Base-by-base conservation (phyloP, 2,797 vertebrate genomes). In the Clarias pachynema region DNA sequence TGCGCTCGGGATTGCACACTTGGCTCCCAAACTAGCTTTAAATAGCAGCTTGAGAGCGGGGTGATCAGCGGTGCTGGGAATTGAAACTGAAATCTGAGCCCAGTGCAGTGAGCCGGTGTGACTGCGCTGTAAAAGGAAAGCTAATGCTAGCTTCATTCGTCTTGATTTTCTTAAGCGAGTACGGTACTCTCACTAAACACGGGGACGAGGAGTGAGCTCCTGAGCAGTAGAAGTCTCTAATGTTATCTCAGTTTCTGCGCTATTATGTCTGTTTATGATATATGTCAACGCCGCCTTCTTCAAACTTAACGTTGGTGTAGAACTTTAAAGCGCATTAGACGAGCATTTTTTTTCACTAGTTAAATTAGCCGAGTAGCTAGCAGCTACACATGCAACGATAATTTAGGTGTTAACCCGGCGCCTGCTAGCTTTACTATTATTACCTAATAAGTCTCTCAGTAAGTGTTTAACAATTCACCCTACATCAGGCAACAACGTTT, bases 11-110 rank as follows among this genome's bases (percentile, higher is more conserved):
- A 31, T 75, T 57, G 18, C 16, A 2, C 53, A 18, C 15, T 57
- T 5, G 16, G 16, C 18, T 57, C 22, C 8, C 5, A 31, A 59
- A 31, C 18, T 57, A 57, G 8, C 53, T 81, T 68, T 53, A 81
- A 79, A 84, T 79, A 79, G 75, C 77, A 86, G 80, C 59, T 26
- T n/a, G 20, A 68, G 59, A 34, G 84, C 26, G 24, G 59, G 14
- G 29, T 73, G 5, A 31, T 77, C 82, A 5, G 12, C 49, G 15
- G 22, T 16, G n/a, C 49, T 20, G 26, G 74, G 84, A 90, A 90
- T 6, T 75, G 90, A 91, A 91, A 90, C 83, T 84, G 89, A 89
- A 90, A 91, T 83, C 1, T n/a, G 82, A 90, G 81, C 86, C 89
- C 63, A 3, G 16, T 53, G 10, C 66, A 18, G n/a, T 4, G 34